Base-by-base conservation (phyloP, 2,797 vertebrate species). In the Parauchenoglanis punctatus region DNA sequence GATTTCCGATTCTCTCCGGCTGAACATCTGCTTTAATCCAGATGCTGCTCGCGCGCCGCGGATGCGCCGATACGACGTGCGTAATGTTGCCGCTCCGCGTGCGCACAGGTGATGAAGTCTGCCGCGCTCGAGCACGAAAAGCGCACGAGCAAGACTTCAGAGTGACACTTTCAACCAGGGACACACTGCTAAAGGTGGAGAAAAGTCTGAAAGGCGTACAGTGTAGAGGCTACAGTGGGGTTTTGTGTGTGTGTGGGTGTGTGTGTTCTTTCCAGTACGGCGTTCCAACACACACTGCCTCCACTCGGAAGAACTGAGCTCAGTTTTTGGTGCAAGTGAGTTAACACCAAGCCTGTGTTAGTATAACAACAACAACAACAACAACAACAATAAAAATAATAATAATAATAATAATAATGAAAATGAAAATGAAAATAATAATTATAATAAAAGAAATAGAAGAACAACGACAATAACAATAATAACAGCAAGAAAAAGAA, bases 21-120 rank as follows among this genome's bases (percentile, higher is more conserved):
- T 72, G 4, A 40, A 58, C 83, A 84, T 84, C 67, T 83, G 81
- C n/a, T 31, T 31, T 6, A 58, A n/a, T 56, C 65, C 83, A 84
- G 83, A 72, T 54, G 83, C 44, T 54, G 65, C 58, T 70, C 63
- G 25, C 28, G 61, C 65, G 54, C 77, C 28, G 31, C 12, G 77
- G 77, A 81, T 13, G 77, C 35, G 58, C 78, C 54, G 77, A 58
- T 12, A 23, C 28, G 54, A 58, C 31, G 54, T 23, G 77, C 77
- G 77, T 7, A 40, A 59, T 35, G 81, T 12, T 83, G n/a, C 46
- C 11, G 81, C 18, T 68, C 61, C 44, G 81, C 2, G 81, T 23
- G 81, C 81, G 81, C 61, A 1, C n/a, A 25, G 25, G 75, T 31
- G 12, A 15, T 75, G 73, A n/a, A 4, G 44, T 2, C 44, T 13